Conservation (phyloP, 2,113 vertebrate genomes). For the Plectropomus leopardus region DNA sequence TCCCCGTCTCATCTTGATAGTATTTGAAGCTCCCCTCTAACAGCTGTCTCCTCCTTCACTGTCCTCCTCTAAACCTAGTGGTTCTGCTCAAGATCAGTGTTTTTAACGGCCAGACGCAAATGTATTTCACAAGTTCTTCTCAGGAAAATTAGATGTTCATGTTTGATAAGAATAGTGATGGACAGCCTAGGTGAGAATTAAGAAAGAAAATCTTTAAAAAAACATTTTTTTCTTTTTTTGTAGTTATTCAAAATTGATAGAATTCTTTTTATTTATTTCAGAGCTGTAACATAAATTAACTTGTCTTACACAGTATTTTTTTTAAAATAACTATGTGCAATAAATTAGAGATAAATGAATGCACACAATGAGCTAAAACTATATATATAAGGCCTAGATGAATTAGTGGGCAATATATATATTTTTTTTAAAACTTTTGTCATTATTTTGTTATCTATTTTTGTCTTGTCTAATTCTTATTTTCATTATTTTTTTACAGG, state of each 20-base stretch:
- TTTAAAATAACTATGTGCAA: no score
- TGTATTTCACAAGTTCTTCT: neutral
- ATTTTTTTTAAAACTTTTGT: neutral
- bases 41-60: slow-evolving; percentile 79
- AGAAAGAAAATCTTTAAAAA: neutral
- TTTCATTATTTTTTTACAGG: neutral
- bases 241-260: neutral
- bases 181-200: neutral
- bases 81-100: slow-evolving; percentile 16
- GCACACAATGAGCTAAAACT: neutral
- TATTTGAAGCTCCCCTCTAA: slow-evolving; percentile 78
- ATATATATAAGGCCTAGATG: neutral
- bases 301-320: neutral
- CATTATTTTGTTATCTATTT: neutral
- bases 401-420: neutral
- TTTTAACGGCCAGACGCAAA: slow-evolving; percentile 3
- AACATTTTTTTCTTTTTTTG: neutral
- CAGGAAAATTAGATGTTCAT: neutral
- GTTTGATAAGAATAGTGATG: neutral
- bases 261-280: neutral
- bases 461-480: no score
- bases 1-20: slow-evolving; percentile 66
- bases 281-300: neutral
- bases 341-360: neutral
- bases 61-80: slow-evolving; percentile 37